A percentile compares a stretch with the other conserved stretches of the same genome.
Conservation (phyloP, 2,113 vertebrate genomes). For the Pituophis catenifer region DNA sequence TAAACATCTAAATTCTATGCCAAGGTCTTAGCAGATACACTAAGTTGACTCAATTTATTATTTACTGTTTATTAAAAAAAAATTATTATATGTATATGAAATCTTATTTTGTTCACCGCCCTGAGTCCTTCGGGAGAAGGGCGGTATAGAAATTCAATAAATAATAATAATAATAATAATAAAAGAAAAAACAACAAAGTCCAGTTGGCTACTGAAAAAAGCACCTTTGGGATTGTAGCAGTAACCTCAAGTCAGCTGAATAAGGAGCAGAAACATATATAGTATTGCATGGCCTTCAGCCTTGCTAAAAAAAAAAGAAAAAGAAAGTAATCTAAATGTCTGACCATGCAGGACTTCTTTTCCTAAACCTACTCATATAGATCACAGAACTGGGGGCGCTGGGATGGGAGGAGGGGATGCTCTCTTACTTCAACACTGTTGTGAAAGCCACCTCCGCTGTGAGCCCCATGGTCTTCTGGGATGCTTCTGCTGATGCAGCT, state of each 20-base stretch:
- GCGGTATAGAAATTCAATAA: no score
- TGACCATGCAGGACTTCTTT: neutral
- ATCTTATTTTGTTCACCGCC: no score
- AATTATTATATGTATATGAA: no score
- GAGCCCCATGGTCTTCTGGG: conserved; percentile 79
- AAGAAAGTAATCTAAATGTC: neutral
- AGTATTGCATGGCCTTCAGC: neutral
- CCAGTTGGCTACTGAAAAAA: no score
- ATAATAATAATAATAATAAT: no score
- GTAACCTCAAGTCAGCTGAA: neutral
- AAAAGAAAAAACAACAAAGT: no score
- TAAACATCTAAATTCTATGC: no score
- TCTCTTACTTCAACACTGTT: conserved; percentile 72
- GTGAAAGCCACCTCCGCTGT: conserved; percentile 69
- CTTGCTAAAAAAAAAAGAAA: neutral
- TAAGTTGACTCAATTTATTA: no score
- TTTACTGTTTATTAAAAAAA: no score
- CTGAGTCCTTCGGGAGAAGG: no score
- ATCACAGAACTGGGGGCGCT: neutral
- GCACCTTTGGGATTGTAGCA: conserved; percentile 6
- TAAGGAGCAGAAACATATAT: neutral
- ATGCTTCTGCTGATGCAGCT: conserved; percentile 82
- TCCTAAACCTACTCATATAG: neutral
- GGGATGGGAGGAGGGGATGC: neutral
- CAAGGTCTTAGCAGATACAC: no score